Base-by-base conservation (phyloP, 2,888 invertebrate genomes). In the Lysandra coridon region DNA sequence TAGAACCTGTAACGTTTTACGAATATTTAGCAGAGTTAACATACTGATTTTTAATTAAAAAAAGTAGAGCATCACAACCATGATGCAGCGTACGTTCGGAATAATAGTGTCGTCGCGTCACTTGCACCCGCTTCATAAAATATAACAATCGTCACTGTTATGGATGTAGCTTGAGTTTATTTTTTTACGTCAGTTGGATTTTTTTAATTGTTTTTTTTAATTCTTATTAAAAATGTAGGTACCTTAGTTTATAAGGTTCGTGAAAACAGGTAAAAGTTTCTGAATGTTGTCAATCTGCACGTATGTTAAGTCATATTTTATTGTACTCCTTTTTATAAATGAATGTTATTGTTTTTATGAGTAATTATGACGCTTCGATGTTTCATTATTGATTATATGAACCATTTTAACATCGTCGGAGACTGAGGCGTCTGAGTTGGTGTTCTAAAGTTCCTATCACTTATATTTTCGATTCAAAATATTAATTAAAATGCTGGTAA, bases 141-240 rank as follows among this genome's bases (percentile, higher is more conserved):
- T n/a, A 33, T 76, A 76, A 76, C 57, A 53, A 57, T 57, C 14
- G 6, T 76, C 57, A 57, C 33, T 53, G 76, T 76, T 44, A 17
- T 74, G 40, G 30, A 53, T 75, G 33, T 76, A 14, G 76, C 76
- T 53, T 76, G 76, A 76, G 23, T 74, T 74, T 74, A 40, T 73
- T 44, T 74, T 40, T 74, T 1, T 44, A 74, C n/a, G 69, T 69
- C 33, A 37, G 69, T 5, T 53, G 57, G 53, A 23, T 23, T 23
- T 23, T 23, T 23, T 23, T 23, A 23, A 23, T 0, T 23, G 23
- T 23, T 23, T 23, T 23, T 6, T 57, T 49, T 49, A 2, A 17
- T 44, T 3, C 10, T 23, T 44, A 44, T 44, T 4, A 17, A 23
- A 33, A 10, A 23, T 23, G 1, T 69, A 33, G 30, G 12, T 69